Evolutionary conservation across 2,888 invertebrate genomes (phyloP).

Genomic region (Tachina lurida): DNA sequence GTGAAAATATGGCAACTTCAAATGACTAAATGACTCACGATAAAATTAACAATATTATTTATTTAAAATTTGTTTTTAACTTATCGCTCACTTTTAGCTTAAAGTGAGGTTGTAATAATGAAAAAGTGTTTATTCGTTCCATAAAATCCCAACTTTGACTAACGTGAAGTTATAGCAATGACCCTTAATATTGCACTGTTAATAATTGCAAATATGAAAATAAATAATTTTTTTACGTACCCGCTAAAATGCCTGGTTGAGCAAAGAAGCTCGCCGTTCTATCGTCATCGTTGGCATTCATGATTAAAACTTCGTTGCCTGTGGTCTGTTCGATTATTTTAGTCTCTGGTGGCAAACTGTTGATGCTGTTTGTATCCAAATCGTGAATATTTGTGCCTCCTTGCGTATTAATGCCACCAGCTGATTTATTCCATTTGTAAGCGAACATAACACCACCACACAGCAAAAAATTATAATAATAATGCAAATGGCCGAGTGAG

Average conservation of each 20-base stretch:
- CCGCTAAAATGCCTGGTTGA: constrained; percentile 96
- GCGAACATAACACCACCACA: background rate
- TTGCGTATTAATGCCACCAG: constrained; percentile 77
- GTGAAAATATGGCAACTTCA: too few species aligned
- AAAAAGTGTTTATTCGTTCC: too few species aligned
- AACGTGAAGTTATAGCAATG: background rate
- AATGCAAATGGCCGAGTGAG: constrained; percentile 23
- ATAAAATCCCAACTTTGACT: too few species aligned
- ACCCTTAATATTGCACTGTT: background rate
- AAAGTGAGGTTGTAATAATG: too few species aligned
- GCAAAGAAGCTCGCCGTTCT: constrained; percentile 96
- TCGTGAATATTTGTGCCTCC: constrained; percentile 78
- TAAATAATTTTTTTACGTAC: constrained; percentile 83
- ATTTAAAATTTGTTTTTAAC: too few species aligned
- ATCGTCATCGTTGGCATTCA: constrained; percentile 92
- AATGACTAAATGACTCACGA: too few species aligned
- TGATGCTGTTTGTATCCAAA: constrained; percentile 81
- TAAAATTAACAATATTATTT: too few species aligned
- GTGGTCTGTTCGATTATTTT: constrained; percentile 80
- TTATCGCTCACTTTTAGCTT: too few species aligned
- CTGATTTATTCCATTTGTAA: constrained; percentile 67
- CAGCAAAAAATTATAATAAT: background rate
- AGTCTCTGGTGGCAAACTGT: constrained; percentile 81
- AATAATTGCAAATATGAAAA: background rate
- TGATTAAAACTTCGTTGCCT: constrained; percentile 89